A percentile compares a stretch with the other conserved stretches of the same genome.
phyloP scores from a whole-genome alignment of 2,888 invertebrate species.

The Agrotis puta region DNA sequence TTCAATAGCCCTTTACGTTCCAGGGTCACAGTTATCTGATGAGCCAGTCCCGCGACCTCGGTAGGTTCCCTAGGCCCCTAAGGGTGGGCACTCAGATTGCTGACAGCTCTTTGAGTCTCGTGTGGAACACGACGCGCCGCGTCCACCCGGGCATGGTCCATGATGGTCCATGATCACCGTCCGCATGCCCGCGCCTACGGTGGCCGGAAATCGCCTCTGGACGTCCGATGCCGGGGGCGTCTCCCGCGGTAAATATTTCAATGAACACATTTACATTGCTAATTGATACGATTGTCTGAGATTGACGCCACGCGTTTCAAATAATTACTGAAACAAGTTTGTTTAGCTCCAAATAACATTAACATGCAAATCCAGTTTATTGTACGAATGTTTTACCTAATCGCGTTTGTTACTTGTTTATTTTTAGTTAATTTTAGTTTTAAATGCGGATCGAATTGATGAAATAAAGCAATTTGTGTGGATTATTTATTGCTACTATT shows the following conservation, averaged over 20 bases:
- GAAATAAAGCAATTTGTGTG: conserved; percentile 32
- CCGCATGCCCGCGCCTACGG: too few species aligned
- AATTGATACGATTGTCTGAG: conserved; percentile 60
- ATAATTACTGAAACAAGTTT: conserved; percentile 55
- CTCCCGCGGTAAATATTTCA: neutral
- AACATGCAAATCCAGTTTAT: conserved; percentile 47
- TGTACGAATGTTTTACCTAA: conserved; percentile 40
- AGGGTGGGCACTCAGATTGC: too few species aligned
- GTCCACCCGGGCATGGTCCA: too few species aligned
- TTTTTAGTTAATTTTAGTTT: conserved; percentile 28
- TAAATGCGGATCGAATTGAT: conserved; percentile 13
- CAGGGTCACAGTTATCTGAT: too few species aligned
- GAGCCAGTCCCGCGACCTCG: too few species aligned
- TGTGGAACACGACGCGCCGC: too few species aligned
- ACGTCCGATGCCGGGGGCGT: too few species aligned
- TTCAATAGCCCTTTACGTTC: too few species aligned
- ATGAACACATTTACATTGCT: conserved; percentile 59
- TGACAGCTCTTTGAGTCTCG: too few species aligned
- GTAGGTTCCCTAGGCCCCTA: too few species aligned
- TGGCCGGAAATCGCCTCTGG: too few species aligned
- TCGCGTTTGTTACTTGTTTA: conserved; percentile 42
- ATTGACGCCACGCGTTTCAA: conserved; percentile 53
- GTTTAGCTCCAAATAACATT: conserved; percentile 39
- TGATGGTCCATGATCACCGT: too few species aligned
- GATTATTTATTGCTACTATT: conserved; percentile 1